Conservation (phyloP, 23 tunicate genomes). For the Ciona savignyi region DNA sequence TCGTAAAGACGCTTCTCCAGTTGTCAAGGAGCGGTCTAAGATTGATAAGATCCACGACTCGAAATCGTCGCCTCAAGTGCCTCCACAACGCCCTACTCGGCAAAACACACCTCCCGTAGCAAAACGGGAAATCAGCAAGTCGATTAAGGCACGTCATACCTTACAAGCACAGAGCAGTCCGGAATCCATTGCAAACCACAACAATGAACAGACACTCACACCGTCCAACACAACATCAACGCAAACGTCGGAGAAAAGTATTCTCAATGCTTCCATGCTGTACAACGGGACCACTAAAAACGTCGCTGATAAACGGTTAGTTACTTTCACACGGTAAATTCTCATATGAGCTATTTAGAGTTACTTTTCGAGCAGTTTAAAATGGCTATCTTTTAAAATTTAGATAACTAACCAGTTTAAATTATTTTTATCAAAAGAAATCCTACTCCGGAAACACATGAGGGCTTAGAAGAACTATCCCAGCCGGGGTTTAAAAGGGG, state of each 20-base stretch:
- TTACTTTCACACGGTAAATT: too few species aligned
- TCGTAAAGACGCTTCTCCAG: neutral
- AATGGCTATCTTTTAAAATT: too few species aligned
- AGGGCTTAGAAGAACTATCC: too few species aligned
- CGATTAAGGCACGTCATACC: neutral
- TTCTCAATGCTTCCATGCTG: conserved; percentile 38
- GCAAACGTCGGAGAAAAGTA: conserved; percentile 57
- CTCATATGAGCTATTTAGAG: too few species aligned
- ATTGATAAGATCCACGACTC: neutral
- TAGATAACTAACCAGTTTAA: too few species aligned
- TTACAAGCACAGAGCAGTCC: too few species aligned
- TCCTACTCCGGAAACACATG: too few species aligned
- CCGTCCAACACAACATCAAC: conserved; percentile 23
- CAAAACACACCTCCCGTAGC: neutral
- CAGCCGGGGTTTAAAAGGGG: too few species aligned
- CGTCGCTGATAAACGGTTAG: too few species aligned
- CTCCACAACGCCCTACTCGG: neutral
- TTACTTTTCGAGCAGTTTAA: too few species aligned
- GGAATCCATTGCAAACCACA: neutral
- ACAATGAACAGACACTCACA: neutral
- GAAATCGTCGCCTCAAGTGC: neutral
- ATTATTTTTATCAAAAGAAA: too few species aligned
- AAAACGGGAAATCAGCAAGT: neutral
- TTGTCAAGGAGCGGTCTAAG: neutral
- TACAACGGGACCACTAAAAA: conserved; percentile 6